These are phyloP conservation scores for Corythaeola cristata DNA, from an alignment of 2,113 vertebrate species.

Conservation along the genomic window DNA sequence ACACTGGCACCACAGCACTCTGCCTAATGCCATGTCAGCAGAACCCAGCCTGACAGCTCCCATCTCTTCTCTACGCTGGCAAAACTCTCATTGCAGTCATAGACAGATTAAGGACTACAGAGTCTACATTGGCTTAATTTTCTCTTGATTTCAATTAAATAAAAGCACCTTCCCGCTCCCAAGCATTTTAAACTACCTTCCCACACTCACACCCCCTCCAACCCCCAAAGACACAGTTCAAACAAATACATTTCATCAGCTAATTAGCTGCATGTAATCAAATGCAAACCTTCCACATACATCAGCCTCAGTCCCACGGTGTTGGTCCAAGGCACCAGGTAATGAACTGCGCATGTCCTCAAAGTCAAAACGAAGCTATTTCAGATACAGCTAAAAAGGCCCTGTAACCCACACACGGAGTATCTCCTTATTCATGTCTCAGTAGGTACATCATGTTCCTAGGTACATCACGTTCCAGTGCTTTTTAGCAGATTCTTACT, in stretches of 20 bases:
- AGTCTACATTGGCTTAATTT: neutral
- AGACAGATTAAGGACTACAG: neutral
- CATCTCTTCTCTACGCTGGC: rapidly evolving
- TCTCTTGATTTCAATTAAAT: neutral
- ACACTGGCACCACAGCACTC: neutral
- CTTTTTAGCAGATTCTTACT: neutral
- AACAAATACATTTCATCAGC: neutral
- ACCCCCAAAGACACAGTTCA: neutral
- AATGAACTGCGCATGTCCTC: neutral
- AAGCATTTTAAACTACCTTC: neutral
- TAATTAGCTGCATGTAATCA: neutral
- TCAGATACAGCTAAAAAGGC: neutral
- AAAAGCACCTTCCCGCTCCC: neutral
- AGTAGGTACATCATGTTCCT: too few species aligned
- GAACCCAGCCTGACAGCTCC: neutral
- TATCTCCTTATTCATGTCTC: neutral
- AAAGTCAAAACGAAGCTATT: neutral
- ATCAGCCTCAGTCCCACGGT: neutral
- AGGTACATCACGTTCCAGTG: neutral
- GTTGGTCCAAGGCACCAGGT: neutral
- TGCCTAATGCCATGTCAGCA: neutral
- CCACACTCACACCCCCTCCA: too few species aligned
- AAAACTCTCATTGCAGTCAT: neutral
- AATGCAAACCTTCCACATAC: neutral
- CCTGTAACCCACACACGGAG: rapidly evolving